A percentile compares a stretch with the other conserved stretches of the same genome.
Evolutionary conservation across 2,113 vertebrate genomes (phyloP).

Genomic region (Melozone crissalis): DNA sequence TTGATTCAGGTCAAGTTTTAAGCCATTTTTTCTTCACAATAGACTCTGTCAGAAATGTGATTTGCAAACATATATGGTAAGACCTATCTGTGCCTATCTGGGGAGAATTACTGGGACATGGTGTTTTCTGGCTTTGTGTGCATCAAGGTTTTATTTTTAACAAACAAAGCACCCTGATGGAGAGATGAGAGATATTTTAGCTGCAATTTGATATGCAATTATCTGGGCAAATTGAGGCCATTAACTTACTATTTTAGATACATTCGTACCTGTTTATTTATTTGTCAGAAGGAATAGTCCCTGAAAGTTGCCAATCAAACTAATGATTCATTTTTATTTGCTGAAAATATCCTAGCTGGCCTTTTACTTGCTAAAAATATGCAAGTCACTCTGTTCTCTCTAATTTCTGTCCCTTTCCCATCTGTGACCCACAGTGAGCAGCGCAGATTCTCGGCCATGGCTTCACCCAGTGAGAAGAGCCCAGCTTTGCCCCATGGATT

Average conservation of each 20-base stretch:
- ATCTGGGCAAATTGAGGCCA: neutral
- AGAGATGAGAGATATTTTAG: neutral
- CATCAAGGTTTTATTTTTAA: neutral
- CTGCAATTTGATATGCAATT: neutral
- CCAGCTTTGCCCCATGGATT: fast-evolving
- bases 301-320: neutral
- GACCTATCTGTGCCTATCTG: neutral
- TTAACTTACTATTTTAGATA: neutral
- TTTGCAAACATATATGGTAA: neutral
- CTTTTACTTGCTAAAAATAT: neutral
- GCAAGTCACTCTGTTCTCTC: neutral
- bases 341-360: neutral
- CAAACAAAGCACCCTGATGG: neutral
- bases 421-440: neutral
- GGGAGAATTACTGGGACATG: neutral
- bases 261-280: neutral
- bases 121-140: neutral
- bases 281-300: neutral
- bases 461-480: neutral
- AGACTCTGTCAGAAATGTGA: neutral
- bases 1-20: neutral
- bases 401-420: neutral
- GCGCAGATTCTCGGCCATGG: fast-evolving
- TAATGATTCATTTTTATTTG: neutral
- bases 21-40: neutral